Evolutionary conservation across 2,888 invertebrate species (phyloP), one percentile per base, ranked within the genome.

Genomic region (Cecidostiba fungosa): DNA sequence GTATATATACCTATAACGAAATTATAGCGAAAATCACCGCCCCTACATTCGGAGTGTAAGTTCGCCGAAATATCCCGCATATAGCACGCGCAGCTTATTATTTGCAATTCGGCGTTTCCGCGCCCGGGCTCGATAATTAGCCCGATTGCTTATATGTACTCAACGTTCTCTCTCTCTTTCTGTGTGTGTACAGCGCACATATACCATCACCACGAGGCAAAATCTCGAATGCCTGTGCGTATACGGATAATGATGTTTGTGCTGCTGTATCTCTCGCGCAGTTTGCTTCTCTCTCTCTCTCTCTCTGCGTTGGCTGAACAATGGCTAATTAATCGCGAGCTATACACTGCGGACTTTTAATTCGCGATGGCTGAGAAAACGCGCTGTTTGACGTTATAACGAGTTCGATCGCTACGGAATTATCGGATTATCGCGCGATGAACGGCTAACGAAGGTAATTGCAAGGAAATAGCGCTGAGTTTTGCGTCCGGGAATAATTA

Each of bases 281-380:
- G 54, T 72, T 72, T 79, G 50, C n/a, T 16, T 5, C 50, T 23
- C 10, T n/a, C 54, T n/a, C 62, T 43, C 39, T 76, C 54, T 66
- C 66, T 66, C 74, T 66, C 50, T 26, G 23, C 59, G 23, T 19
- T 12, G 66, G 66, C 39, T 76, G 76, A 80, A 85, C 80, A 85
- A 85, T 85, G 80, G 80, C 85, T 80, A 85, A 85, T 85, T 85
- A 80, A 84, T 84, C 66, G 78, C n/a, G 19, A n/a, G 54, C 72
- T 43, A 8, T 43, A 10, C n/a, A 8, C 54, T 50, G 39, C 23
- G 73, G 66, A 79, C 73, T 84, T 84, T 84, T 78, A 77, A 54
- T 66, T 76, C 29, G 47, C 1, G 23, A 8, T 23, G n/a, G 8
- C 54, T 59, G 54, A 59, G 54, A 59, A 59, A 77, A 29, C 36